Percentiles rank a stretch among this genome's conserved stretches.
These are phyloP conservation scores for Sipha flava DNA, from an alignment of 1,140 invertebrate genomes.

Conservation along the genomic window DNA sequence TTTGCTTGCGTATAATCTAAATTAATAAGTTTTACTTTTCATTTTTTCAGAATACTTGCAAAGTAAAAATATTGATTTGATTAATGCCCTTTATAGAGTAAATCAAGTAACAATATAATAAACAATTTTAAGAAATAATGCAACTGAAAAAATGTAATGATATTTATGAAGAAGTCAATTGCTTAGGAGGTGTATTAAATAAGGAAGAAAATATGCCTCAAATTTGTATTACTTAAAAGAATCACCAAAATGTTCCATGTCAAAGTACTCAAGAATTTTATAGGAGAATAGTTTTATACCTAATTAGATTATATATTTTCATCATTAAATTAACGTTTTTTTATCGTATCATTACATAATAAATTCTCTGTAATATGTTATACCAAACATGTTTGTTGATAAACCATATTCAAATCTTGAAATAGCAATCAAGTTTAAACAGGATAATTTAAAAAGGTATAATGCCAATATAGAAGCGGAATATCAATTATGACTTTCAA, in stretches of 20 bases:
- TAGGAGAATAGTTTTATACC: neutral
- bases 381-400: slow-evolving; percentile 4
- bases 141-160: neutral
- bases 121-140: neutral
- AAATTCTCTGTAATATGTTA: slow-evolving; percentile 8
- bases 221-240: neutral
- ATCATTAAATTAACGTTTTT: neutral
- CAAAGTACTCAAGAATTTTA: neutral
- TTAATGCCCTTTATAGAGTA: neutral
- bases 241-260: neutral
- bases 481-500: neutral
- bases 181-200: neutral
- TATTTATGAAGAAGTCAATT: neutral
- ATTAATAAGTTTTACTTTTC: neutral
- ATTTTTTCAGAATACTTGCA: slow-evolving; percentile 5
- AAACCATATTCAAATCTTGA: slow-evolving; percentile 5
- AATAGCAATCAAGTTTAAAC: neutral
- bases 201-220: neutral
- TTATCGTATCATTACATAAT: neutral
- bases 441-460: neutral
- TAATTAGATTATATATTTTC: neutral
- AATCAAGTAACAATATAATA: neutral
- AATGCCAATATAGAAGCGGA: neutral
- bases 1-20: neutral
- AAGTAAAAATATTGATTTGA: neutral